Percentiles rank a stretch among this genome's conserved stretches.
phyloP scores from a whole-genome alignment of 2,113 vertebrate genomes.

The Neolamprologus ventralis region DNA sequence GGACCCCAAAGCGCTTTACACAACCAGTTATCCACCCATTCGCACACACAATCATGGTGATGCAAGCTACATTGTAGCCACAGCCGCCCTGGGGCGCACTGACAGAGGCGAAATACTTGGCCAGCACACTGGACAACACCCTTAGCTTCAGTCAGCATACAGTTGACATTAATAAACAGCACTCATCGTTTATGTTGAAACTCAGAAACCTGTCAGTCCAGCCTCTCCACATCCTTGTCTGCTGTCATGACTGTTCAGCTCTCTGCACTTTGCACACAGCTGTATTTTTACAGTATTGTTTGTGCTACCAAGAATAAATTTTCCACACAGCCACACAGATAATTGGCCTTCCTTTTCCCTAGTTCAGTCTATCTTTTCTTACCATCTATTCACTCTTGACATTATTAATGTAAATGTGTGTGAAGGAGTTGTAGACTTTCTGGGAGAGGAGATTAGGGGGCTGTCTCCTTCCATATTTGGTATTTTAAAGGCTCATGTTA shows the following conservation, averaged over 20 bases:
- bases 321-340: background rate
- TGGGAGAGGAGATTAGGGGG: background rate
- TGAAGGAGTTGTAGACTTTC: background rate
- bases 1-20: background rate
- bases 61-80: background rate
- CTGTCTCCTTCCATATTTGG: background rate
- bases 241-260: background rate
- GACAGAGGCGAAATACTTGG: background rate
- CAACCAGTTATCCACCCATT: background rate
- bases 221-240: background rate
- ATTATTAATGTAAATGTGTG: background rate
- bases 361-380: background rate
- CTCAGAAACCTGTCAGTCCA: background rate
- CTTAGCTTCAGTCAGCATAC: background rate
- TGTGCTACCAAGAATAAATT: background rate
- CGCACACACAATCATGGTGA: background rate
- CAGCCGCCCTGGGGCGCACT: background rate
- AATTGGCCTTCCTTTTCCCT: background rate
- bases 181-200: background rate
- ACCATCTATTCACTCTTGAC: background rate
- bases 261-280: background rate
- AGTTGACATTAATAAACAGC: background rate
- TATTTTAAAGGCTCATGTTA: background rate
- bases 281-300: background rate
- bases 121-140: background rate